Percentiles rank a stretch among this genome's conserved stretches.
These are phyloP conservation scores for Ceuthmochares aereus DNA, from an alignment of 2,113 vertebrate genomes.

Conservation along the genomic window DNA sequence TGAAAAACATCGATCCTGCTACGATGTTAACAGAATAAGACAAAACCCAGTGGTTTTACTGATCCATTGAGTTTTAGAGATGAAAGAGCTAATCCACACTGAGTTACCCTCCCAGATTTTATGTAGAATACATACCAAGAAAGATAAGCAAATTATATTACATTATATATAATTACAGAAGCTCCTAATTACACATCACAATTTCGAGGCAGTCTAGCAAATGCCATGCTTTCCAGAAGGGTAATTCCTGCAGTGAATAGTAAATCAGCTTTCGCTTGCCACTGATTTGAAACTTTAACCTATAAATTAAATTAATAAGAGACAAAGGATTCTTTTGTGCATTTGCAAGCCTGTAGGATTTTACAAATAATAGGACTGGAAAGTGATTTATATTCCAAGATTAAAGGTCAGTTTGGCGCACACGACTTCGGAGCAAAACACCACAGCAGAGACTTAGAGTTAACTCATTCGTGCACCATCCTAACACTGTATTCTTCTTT, in stretches of 20 bases:
- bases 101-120: neutral
- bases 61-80: neutral
- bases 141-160: slow-evolving; percentile 6
- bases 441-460: neutral
- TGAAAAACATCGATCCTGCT: neutral
- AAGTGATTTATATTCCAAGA: slow-evolving; percentile 78
- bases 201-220: neutral
- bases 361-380: slow-evolving; percentile 75
- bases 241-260: slow-evolving; percentile 45
- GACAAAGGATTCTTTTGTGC: slow-evolving; percentile 77
- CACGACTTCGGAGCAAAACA: slow-evolving; percentile 51
- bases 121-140: neutral
- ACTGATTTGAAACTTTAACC: slow-evolving; percentile 71
- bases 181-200: slow-evolving; percentile 41
- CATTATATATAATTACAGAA: slow-evolving; percentile 14
- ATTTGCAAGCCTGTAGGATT: slow-evolving; percentile 70
- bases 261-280: slow-evolving; percentile 67
- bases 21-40: neutral
- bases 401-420: slow-evolving; percentile 73
- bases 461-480: slow-evolving; percentile 39
- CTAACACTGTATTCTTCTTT: rapidly evolving
- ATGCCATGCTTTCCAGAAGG: neutral
- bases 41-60: neutral
- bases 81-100: neutral
- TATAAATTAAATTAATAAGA: slow-evolving; percentile 75